Base-by-base conservation (phyloP, 2,888 invertebrate genomes). In the Monopis laevigella region DNA sequence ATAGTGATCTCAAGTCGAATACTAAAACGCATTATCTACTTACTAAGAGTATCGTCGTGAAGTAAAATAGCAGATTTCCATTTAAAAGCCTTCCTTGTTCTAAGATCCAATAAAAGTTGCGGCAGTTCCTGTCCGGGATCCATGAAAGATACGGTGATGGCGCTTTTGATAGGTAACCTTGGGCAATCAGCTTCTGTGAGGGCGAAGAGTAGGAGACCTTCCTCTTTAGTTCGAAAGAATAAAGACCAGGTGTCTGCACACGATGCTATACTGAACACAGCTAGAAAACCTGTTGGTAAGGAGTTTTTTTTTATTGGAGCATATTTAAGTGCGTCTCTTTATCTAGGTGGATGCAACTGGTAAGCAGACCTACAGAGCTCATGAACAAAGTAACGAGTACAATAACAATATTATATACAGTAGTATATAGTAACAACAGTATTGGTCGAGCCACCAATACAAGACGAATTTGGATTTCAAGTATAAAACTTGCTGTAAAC, bases 111-210 rank as follows among this genome's bases (percentile, higher is more conserved):
- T 5, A 93, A 63, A 12, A 93, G 62, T 65, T 93, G 93, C 0
- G 93, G 86, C 45, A 93, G 61, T 63, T 93, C 93, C 45, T 89
- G 84, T 0, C 90, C 89, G 27, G 81, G 71, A 1, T 80, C 75
- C n/a, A 88, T 71, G 41, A 88, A 71, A 0, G 93, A 92, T 41
- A 84, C 84, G 38, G 89, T 90, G 21, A 93, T 75, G 0, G 90
- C 91, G 12, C 85, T 77, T 19, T 82, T 66, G 0, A 72, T 52
- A 0, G 92, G 90, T 36, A 93, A 62, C 27, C 93, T 82, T 0
- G 92, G 89, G 59, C 93, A 93, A 55, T 92, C 89, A 1, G 87
- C 81, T 57, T 90, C 92, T 39, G 92, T 91, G 46, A 92, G 80
- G 0, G 91, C 90, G 47, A 93, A 84, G 30, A 89, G 82, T 0